phyloP scores from a whole-genome alignment of 2,113 vertebrate genomes.

The Syrmaticus mikado region DNA sequence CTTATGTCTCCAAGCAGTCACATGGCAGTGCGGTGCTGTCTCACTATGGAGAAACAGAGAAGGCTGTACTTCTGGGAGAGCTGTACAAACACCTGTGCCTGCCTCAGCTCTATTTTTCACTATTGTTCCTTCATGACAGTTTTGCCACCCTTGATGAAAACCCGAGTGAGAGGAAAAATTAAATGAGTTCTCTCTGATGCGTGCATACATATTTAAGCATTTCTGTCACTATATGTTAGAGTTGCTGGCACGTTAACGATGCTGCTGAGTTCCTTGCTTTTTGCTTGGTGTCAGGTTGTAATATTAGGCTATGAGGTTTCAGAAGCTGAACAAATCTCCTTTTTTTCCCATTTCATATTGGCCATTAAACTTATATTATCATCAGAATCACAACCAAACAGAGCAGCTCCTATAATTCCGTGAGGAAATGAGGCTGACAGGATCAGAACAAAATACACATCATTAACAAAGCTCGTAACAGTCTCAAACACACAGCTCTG shows the following conservation, averaged over 20 bases:
- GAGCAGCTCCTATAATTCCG: conserved; percentile 36
- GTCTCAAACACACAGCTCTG: not conserved
- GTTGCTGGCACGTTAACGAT: not conserved
- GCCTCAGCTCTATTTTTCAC: not conserved
- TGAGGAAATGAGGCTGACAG: not conserved
- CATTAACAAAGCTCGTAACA: not conserved
- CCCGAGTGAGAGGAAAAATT: not conserved
- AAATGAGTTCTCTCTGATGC: conserved; percentile 27
- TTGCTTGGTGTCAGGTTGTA: not conserved
- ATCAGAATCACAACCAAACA: not conserved
- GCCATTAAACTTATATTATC: not conserved
- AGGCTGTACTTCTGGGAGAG: not conserved
- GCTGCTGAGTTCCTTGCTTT: not conserved
- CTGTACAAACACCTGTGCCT: not conserved
- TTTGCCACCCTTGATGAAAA: conserved; percentile 61
- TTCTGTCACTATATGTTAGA: conserved; percentile 50
- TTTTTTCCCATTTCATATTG: not conserved
- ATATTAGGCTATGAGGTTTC: not conserved
- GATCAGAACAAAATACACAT: not conserved
- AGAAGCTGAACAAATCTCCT: conserved; percentile 18
- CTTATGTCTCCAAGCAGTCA: not conserved
- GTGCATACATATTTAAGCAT: conserved; percentile 72
- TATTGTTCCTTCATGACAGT: conserved; percentile 30
- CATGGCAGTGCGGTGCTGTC: rapidly evolving
- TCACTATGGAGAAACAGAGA: not conserved